Percentiles rank a stretch among this genome's conserved stretches.
Conservation (phyloP, 2,113 vertebrate species). For the Tragelaphus imberbis region DNA sequence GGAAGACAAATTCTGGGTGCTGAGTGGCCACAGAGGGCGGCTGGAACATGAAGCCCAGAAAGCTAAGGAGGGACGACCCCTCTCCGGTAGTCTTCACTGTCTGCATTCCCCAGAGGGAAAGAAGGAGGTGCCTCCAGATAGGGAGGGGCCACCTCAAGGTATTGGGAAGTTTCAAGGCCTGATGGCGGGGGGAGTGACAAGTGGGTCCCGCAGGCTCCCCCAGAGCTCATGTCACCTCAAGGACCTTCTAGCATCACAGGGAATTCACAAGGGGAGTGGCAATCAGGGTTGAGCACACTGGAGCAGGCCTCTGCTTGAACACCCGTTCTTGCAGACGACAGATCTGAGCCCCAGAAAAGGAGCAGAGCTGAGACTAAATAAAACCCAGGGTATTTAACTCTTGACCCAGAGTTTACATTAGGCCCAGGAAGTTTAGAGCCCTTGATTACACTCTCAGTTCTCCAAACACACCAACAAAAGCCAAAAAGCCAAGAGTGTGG, state of each 20-base stretch:
- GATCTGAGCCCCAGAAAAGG: background rate
- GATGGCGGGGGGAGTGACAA: fast-evolving
- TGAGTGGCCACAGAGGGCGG: background rate
- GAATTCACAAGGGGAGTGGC: background rate
- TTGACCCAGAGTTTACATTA: background rate
- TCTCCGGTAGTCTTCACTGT: background rate
- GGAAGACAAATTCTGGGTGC: background rate
- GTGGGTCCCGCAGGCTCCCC: background rate
- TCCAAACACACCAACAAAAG: background rate
- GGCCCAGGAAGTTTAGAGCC: background rate
- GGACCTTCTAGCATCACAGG: background rate
- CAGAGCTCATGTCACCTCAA: background rate
- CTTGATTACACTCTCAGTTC: background rate
- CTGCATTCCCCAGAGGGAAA: background rate
- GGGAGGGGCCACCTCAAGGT: no score
- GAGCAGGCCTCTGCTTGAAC: background rate
- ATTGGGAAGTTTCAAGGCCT: background rate
- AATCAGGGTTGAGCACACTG: background rate
- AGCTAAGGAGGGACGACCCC: background rate
- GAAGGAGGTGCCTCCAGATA: no score
- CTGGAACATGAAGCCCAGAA: background rate
- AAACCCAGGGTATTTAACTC: background rate
- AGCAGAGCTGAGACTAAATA: background rate
- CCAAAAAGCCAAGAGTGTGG: background rate
- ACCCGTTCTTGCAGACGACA: background rate